phyloP scores from a whole-genome alignment of 2,888 invertebrate genomes.

The Agonopterix arenella region DNA sequence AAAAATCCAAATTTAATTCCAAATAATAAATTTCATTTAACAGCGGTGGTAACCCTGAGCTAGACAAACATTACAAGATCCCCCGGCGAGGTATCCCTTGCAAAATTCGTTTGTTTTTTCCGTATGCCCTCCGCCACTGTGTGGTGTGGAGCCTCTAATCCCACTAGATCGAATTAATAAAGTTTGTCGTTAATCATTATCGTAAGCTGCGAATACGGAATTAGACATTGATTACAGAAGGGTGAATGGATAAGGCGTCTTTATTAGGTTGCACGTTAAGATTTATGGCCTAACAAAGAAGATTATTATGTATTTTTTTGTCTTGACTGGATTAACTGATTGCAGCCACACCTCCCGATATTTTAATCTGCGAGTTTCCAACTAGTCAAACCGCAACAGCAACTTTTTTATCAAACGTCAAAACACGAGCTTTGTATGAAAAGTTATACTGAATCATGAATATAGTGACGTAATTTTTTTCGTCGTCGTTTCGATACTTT shows the following conservation, averaged over 20 bases:
- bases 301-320: slow-evolving; percentile 17
- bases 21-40: no score
- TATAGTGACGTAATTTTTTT: no score
- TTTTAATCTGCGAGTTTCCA: no score
- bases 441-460: no score
- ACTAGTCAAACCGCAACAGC: no score
- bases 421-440: no score
- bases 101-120: slow-evolving; percentile 70
- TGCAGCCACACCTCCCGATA: no score
- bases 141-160: slow-evolving; percentile 55
- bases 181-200: slow-evolving; percentile 74
- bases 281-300: slow-evolving; percentile 38
- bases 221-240: slow-evolving; percentile 68
- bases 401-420: no score
- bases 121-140: slow-evolving; percentile 45
- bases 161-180: slow-evolving; percentile 71
- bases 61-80: slow-evolving; percentile 24
- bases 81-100: slow-evolving; percentile 44
- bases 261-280: slow-evolving; percentile 42
- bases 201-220: slow-evolving; percentile 67
- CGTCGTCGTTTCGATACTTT: no score
- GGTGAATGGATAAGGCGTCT: slow-evolving; percentile 56
- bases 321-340: no score
- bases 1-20: no score
- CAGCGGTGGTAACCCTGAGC: slow-evolving; percentile 24